Conservation (phyloP, 2,888 invertebrate genomes). For the Cephus sareptanus region DNA sequence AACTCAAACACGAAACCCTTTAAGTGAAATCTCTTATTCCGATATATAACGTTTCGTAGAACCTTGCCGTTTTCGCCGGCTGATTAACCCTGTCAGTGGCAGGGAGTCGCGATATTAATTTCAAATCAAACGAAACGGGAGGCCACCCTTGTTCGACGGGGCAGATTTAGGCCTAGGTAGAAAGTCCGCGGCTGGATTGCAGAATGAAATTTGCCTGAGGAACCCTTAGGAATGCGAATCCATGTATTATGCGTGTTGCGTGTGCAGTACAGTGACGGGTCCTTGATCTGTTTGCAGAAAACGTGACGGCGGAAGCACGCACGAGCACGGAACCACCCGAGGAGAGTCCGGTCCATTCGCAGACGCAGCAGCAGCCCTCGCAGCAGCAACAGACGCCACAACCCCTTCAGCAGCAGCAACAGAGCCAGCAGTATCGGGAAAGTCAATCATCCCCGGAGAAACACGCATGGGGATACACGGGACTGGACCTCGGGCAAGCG, state of each 20-base stretch:
- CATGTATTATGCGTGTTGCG: neutral
- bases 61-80: conserved; percentile 42
- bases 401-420: conserved; percentile 55
- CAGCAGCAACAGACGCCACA: conserved; percentile 52
- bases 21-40: conserved; percentile 66
- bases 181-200: neutral
- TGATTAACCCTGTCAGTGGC: conserved; percentile 66
- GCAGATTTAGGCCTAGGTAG: neutral
- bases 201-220: neutral
- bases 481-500: conserved; percentile 83
- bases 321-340: conserved; percentile 59
- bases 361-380: conserved; percentile 33
- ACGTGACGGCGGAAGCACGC: conserved; percentile 56
- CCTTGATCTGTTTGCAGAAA: conserved; percentile 41
- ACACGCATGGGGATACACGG: conserved; percentile 77
- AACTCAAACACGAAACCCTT: conserved; percentile 66
- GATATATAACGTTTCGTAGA: conserved; percentile 55
- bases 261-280: neutral
- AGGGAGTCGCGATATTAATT: conserved; percentile 66
- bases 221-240: neutral
- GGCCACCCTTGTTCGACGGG: conserved; percentile 14
- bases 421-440: conserved; percentile 65
- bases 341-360: conserved; percentile 61
- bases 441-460: conserved; percentile 63
- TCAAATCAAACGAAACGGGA: conserved; percentile 58